A percentile compares a stretch with the other conserved stretches of the same genome.
Conservation (phyloP, 2,113 vertebrate genomes). For the Riparia riparia region DNA sequence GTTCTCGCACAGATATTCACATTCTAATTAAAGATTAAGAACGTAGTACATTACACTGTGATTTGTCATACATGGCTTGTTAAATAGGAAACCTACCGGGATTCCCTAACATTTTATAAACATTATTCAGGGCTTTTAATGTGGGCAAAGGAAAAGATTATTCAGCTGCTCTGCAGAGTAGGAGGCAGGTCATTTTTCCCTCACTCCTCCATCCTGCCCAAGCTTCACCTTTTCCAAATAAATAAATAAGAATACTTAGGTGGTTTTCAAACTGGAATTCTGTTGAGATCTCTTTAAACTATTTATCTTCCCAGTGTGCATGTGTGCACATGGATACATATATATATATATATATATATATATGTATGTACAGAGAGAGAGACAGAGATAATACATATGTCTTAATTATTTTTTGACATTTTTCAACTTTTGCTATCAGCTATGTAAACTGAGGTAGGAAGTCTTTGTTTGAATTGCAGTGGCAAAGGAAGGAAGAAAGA, state of each 20-base stretch:
- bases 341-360: neutral
- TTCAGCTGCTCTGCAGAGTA: conserved; percentile 70
- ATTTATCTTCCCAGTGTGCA: neutral
- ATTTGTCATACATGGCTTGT: conserved; percentile 93
- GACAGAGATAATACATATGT: neutral
- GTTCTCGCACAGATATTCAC: conserved; percentile 87
- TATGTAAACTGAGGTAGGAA: conserved; percentile 63
- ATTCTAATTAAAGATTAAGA: conserved; percentile 94
- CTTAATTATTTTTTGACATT: conserved; percentile 49
- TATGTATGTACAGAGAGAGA: neutral
- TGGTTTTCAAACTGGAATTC: conserved; percentile 31
- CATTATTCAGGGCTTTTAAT: conserved; percentile 85
- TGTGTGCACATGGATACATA: neutral
- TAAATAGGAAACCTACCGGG: conserved; percentile 90
- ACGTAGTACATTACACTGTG: conserved; percentile 90
- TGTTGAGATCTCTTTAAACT: conserved; percentile 42
- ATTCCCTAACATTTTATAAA: conserved; percentile 89
- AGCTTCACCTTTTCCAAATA: conserved; percentile 26
- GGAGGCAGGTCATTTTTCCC: conserved; percentile 61
- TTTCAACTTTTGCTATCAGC: conserved; percentile 57
- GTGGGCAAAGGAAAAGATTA: conserved; percentile 82
- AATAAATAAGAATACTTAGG: conserved; percentile 46
- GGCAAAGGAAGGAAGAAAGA: conserved; percentile 61
- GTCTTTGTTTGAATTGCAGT: conserved; percentile 74
- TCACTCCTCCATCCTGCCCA: neutral